These are phyloP conservation scores for Ariopsis seemanni DNA, from an alignment of 2,113 vertebrate species.

Conservation along the genomic window DNA sequence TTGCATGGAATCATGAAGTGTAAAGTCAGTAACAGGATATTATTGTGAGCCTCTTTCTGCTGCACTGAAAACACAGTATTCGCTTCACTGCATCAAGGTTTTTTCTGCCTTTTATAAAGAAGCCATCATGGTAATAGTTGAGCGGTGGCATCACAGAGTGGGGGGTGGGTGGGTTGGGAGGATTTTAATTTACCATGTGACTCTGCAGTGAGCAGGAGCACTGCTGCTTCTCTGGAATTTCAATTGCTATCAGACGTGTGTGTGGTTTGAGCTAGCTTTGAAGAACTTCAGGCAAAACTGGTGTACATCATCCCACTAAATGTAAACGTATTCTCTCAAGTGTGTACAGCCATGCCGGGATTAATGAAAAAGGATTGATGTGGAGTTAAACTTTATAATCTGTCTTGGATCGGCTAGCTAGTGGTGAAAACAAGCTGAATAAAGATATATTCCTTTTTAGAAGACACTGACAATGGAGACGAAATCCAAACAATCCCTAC, in stretches of 20 bases:
- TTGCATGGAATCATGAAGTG: conserved; percentile 70
- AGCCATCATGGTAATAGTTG: conserved; percentile 48
- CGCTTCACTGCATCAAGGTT: conserved; percentile 42
- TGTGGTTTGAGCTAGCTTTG: conserved; percentile 49
- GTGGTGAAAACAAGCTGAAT: conserved; percentile 19
- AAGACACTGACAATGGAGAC: neutral
- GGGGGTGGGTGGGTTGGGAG: neutral
- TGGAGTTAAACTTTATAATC: conserved; percentile 11
- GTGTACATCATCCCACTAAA: conserved; percentile 48
- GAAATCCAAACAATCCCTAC: conserved; percentile 30
- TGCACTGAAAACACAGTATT: conserved; percentile 64
- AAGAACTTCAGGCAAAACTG: conserved; percentile 48
- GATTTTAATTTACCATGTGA: conserved; percentile 44
- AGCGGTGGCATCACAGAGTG: conserved; percentile 35
- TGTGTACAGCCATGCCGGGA: conserved; percentile 33
- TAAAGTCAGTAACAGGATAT: conserved; percentile 73
- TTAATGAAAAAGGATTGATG: conserved; percentile 23
- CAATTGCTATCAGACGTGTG: conserved; percentile 56
- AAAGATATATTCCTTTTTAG: neutral
- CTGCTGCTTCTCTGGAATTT: conserved; percentile 55
- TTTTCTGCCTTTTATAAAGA: conserved; percentile 52
- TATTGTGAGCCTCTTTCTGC: conserved; percentile 68
- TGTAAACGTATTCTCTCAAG: conserved; percentile 42
- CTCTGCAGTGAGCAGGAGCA: conserved; percentile 40
- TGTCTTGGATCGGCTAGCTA: conserved; percentile 7